phyloP scores from a whole-genome alignment of 2,113 vertebrate species.

The Zeus faber region DNA sequence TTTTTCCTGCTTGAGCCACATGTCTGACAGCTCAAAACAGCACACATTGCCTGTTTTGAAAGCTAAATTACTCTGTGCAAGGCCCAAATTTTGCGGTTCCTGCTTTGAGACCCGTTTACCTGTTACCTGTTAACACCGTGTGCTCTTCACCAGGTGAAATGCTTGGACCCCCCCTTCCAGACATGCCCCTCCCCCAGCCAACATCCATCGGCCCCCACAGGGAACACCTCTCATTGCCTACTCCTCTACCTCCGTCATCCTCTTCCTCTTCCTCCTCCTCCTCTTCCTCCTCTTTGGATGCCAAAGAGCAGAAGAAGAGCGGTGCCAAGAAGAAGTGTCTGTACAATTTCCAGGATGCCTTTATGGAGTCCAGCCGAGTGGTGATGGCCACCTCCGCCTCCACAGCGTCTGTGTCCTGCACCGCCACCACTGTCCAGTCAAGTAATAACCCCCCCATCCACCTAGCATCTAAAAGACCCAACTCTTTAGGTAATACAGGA shows the following conservation, averaged over 20 bases:
- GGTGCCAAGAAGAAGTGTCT: conserved; percentile 94
- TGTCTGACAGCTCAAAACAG: too few relatives aligned
- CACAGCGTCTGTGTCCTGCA: conserved; percentile 92
- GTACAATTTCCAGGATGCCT: conserved; percentile 97
- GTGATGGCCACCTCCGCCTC: conserved; percentile 94
- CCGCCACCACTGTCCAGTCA: conserved; percentile 95
- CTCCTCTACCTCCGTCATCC: conserved; percentile 49
- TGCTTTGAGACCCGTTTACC: too few relatives aligned
- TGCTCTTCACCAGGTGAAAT: conserved; percentile 79
- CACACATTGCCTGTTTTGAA: too few relatives aligned
- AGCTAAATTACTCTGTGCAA: too few relatives aligned
- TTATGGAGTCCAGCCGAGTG: conserved; percentile 92
- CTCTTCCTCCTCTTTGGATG: conserved; percentile 72
- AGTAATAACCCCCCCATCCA: conserved; percentile 90
- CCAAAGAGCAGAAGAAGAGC: conserved; percentile 87
- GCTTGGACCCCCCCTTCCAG: conserved; percentile 81
- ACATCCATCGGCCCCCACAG: conserved; percentile 68
- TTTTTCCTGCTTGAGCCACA: too few relatives aligned
- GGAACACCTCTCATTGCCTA: conserved; percentile 50
- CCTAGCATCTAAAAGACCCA: conserved; percentile 88
- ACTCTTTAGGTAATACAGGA: conserved; percentile 83
- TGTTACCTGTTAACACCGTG: too few relatives aligned
- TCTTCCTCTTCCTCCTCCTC: conserved; percentile 52
- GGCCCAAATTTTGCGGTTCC: too few relatives aligned
- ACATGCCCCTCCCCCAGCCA: conserved; percentile 82